Percentiles rank a stretch among this genome's conserved stretches.
Conservation (phyloP, 2,888 invertebrate species). For the Brachycybe producta region DNA sequence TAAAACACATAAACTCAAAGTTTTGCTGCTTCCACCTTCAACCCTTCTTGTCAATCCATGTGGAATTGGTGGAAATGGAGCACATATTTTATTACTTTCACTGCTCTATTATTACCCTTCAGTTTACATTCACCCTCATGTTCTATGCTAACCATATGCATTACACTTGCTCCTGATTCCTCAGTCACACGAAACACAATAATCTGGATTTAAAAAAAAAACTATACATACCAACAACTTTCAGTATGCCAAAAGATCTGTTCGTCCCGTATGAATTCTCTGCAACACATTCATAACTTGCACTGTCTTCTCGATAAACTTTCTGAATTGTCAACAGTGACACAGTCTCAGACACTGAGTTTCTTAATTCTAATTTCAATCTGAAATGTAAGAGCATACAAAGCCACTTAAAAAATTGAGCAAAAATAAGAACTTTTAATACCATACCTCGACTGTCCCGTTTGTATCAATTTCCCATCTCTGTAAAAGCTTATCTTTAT, state of each 20-base stretch:
- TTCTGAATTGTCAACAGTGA: slow-evolving; percentile 14
- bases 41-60: no score
- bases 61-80: no score
- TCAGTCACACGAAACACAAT: background rate
- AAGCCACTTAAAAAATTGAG: no score
- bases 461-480: slow-evolving; percentile 19
- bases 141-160: no score
- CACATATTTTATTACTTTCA: no score
- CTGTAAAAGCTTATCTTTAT: slow-evolving; percentile 32
- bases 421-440: no score
- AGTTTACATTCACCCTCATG: no score
- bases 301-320: slow-evolving; percentile 16
- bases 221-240: slow-evolving; percentile 1
- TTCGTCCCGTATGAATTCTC: slow-evolving; percentile 13
- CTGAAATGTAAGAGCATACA: no score
- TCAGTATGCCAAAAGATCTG: background rate
- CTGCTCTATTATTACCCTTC: no score
- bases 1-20: no score
- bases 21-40: no score
- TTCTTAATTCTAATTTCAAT: background rate
- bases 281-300: slow-evolving; percentile 14
- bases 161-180: no score
- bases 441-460: background rate
- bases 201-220: background rate
- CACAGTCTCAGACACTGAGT: background rate